Percentiles rank a stretch among this genome's conserved stretches.
These are phyloP conservation scores for Idaea biselata DNA, from an alignment of 2,888 invertebrate species.

Conservation along the genomic window DNA sequence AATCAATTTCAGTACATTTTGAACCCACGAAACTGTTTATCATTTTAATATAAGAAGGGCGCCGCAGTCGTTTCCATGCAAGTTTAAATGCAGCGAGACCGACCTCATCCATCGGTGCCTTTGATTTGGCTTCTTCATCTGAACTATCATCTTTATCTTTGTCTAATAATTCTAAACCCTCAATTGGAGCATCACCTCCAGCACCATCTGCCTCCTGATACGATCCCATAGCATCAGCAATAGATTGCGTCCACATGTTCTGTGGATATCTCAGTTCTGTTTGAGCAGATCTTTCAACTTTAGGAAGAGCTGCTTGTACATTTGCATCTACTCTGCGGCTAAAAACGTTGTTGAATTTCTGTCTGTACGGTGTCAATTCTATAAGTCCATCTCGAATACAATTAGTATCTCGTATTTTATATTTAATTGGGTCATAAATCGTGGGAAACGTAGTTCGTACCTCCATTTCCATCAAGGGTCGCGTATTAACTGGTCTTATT, in stretches of 20 bases:
- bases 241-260: constrained; percentile 86
- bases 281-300: constrained; percentile 79
- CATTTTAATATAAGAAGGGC: constrained; percentile 60
- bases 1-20: constrained; percentile 51
- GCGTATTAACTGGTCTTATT: constrained; percentile 68
- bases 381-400: constrained; percentile 85
- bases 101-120: constrained; percentile 50
- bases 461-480: constrained; percentile 84
- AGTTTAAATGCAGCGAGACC: constrained; percentile 53
- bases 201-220: constrained; percentile 39
- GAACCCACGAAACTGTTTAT: constrained; percentile 52
- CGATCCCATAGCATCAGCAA: constrained; percentile 57
- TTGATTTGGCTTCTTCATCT: constrained; percentile 41
- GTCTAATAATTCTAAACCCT: constrained; percentile 27
- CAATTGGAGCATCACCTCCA: constrained; percentile 49
- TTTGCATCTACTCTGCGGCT: constrained; percentile 79
- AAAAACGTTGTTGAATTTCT: constrained; percentile 78
- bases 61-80: constrained; percentile 55
- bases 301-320: constrained; percentile 80
- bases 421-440: constrained; percentile 61
- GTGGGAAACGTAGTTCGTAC: constrained; percentile 83
- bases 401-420: constrained; percentile 76
- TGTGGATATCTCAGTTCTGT: constrained; percentile 84
- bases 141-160: constrained; percentile 40
- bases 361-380: constrained; percentile 81